phyloP scores from a whole-genome alignment of 2,113 vertebrate genomes.

The Neodontobutis hainanensis region DNA sequence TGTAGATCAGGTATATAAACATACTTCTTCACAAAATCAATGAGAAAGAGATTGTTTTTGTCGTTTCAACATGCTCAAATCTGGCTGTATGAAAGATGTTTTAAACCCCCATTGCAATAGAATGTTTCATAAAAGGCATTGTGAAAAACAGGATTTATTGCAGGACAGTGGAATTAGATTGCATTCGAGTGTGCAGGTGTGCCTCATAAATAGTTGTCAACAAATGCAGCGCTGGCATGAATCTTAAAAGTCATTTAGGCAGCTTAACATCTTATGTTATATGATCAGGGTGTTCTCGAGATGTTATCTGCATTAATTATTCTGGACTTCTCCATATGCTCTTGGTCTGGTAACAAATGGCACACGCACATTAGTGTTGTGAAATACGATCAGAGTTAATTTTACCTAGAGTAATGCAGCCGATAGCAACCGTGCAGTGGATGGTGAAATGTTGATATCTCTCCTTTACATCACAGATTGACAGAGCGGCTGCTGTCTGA shows the following conservation, averaged over 20 bases:
- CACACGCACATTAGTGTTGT: not conserved
- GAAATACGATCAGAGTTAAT: constrained; percentile 14
- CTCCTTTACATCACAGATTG: constrained; percentile 35
- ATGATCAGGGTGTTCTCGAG: constrained; percentile 12
- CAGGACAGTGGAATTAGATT: constrained; percentile 7
- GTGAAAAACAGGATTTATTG: constrained; percentile 1
- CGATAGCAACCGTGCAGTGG: constrained; percentile 1
- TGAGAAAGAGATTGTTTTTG: not conserved
- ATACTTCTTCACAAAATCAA: too few relatives aligned
- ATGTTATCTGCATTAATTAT: not conserved
- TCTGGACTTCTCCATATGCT: not conserved
- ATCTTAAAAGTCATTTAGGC: constrained; percentile 11
- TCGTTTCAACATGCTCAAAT: not conserved
- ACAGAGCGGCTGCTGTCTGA: constrained; percentile 37
- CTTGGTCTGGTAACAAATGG: constrained; percentile 6
- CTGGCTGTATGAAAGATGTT: not conserved
- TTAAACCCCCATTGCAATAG: not conserved
- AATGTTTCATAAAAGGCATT: constrained; percentile 11
- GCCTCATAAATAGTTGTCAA: constrained; percentile 15
- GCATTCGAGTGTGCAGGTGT: constrained; percentile 8
- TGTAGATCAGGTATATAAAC: too few relatives aligned
- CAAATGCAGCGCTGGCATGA: constrained; percentile 6
- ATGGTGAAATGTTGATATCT: constrained; percentile 21
- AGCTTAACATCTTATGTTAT: constrained; percentile 11
- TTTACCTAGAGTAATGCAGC: constrained; percentile 20